These are phyloP conservation scores for Cyrtodaria siliqua DNA, from an alignment of 2,888 invertebrate genomes.

Conservation along the genomic window DNA sequence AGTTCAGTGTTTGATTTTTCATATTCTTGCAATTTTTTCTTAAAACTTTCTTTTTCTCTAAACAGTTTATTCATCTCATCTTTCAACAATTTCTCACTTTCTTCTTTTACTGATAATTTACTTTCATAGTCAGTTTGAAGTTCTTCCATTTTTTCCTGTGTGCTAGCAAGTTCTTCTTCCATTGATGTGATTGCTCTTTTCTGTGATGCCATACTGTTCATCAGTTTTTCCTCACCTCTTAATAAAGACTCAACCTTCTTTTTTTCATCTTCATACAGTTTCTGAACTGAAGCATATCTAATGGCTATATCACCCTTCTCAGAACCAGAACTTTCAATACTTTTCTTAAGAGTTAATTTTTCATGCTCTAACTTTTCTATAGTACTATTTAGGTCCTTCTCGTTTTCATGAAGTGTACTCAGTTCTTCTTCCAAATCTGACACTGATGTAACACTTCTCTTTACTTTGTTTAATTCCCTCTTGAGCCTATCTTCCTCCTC, in stretches of 20 bases:
- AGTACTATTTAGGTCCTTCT: constrained; percentile 53
- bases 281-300: constrained; percentile 52
- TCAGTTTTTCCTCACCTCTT: constrained; percentile 66
- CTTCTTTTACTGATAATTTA: constrained; percentile 57
- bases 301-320: constrained; percentile 62
- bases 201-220: constrained; percentile 64
- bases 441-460: constrained; percentile 48
- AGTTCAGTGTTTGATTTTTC: constrained; percentile 63
- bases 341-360: constrained; percentile 49
- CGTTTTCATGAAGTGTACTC: constrained; percentile 56
- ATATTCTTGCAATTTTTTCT: constrained; percentile 63
- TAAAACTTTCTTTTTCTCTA: constrained; percentile 59
- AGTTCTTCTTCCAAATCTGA: constrained; percentile 63
- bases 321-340: constrained; percentile 34
- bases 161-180: constrained; percentile 67
- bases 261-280: constrained; percentile 66
- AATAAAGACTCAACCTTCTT: constrained; percentile 65
- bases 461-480: constrained; percentile 63
- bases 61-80: constrained; percentile 57
- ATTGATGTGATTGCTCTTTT: constrained; percentile 66
- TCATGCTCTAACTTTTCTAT: constrained; percentile 59
- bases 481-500: constrained; percentile 69
- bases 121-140: constrained; percentile 75
- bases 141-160: constrained; percentile 73
- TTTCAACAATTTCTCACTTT: constrained; percentile 48